Conservation (phyloP, 2,888 invertebrate species). For the Nymphalis polychloros region DNA sequence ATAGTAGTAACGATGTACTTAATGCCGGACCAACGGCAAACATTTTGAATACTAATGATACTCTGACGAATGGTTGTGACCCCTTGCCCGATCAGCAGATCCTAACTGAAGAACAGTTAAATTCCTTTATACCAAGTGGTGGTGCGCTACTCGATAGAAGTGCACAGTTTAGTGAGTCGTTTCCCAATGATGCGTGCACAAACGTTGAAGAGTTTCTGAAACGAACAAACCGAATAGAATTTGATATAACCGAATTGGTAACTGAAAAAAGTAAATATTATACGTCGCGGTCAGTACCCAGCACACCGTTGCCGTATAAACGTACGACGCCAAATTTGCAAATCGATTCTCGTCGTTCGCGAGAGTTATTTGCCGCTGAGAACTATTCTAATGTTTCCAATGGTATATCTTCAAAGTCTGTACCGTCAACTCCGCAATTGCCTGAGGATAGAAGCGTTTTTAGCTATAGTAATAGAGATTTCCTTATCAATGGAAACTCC, state of each 20-base stretch:
- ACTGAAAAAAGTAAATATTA: slow-evolving; percentile 71
- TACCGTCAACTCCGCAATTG: slow-evolving; percentile 88
- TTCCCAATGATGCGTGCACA: slow-evolving; percentile 54
- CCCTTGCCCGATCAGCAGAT: slow-evolving; percentile 65
- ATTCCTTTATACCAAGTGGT: slow-evolving; percentile 67
- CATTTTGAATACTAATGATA: slow-evolving; percentile 59
- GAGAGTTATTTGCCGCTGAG: slow-evolving; percentile 62
- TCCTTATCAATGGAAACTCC: slow-evolving; percentile 84
- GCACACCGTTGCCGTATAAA: slow-evolving; percentile 83
- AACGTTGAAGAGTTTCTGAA: slow-evolving; percentile 74
- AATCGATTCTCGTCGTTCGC: slow-evolving; percentile 67
- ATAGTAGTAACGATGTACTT: slow-evolving; percentile 76
- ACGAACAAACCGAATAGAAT: slow-evolving; percentile 73
- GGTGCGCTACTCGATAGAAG: slow-evolving; percentile 56
- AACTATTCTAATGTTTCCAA: slow-evolving; percentile 61
- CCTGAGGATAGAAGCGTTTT: slow-evolving; percentile 78
- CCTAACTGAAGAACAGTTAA: slow-evolving; percentile 65
- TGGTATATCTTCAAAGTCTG: slow-evolving; percentile 86
- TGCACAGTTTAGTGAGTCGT: slow-evolving; percentile 63
- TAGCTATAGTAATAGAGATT: slow-evolving; percentile 83
- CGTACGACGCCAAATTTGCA: slow-evolving; percentile 65
- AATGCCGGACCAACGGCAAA: slow-evolving; percentile 55
- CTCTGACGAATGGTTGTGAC: slow-evolving; percentile 69
- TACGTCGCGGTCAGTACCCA: slow-evolving; percentile 86
- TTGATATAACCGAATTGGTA: slow-evolving; percentile 67